These are phyloP conservation scores for Apotomis capreana DNA, from an alignment of 2,888 invertebrate genomes.

Conservation along the genomic window DNA sequence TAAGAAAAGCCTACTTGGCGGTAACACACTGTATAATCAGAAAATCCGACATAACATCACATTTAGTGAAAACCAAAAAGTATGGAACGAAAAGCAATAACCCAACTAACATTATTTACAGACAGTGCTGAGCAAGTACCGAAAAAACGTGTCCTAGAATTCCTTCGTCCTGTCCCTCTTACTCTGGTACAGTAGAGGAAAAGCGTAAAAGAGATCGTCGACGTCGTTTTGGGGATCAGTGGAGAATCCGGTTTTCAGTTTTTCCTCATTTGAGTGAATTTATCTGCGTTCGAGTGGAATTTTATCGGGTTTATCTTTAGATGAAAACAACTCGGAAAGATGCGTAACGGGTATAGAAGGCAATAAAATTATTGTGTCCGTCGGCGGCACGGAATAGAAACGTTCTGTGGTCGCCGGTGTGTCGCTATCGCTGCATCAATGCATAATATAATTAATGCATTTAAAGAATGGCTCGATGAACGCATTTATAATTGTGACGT, in stretches of 20 bases:
- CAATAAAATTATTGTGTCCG: not conserved
- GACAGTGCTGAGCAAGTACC: not conserved
- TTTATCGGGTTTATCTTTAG: constrained; percentile 9
- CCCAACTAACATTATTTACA: constrained; percentile 1
- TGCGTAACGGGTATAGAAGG: constrained; percentile 11
- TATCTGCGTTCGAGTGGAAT: constrained; percentile 15
- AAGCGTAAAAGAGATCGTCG: constrained; percentile 1
- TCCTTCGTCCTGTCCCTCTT: not conserved
- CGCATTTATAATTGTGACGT: too few species aligned
- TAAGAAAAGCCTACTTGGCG: too few species aligned
- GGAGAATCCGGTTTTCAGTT: not conserved
- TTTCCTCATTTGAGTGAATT: constrained; percentile 22
- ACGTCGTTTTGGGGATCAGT: not conserved
- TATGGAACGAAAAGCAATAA: constrained; percentile 9
- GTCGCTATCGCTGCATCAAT: too few species aligned
- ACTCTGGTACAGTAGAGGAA: not conserved
- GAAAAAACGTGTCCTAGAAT: not conserved
- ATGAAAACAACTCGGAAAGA: not conserved
- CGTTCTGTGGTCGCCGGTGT: too few species aligned
- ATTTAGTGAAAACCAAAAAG: constrained; percentile 10
- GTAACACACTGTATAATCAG: not conserved
- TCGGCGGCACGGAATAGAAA: too few species aligned
- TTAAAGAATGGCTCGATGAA: too few species aligned
- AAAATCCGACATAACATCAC: not conserved
- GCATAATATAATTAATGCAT: too few species aligned